Base-by-base conservation (phyloP, 2,113 vertebrate species). In the Urocynchramus pylzowi region DNA sequence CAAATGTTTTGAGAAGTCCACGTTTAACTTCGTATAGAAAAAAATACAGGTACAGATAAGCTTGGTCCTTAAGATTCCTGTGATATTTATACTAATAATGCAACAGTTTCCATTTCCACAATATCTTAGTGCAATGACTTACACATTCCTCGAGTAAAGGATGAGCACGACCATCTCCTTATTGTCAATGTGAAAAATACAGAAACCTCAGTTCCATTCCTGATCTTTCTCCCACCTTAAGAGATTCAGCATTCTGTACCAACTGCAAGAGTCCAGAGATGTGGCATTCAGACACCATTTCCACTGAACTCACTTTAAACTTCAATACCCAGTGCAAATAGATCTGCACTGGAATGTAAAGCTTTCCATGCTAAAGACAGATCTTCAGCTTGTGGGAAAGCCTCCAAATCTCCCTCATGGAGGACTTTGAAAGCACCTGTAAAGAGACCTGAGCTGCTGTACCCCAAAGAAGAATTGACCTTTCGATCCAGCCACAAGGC, bases 91-190 rank as follows among this genome's bases (percentile, higher is more conserved):
- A 45, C 3, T 49, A 85, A 75, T n/a, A 79, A 85, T 28, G 24
- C 26, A 82, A 63, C 7, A 33, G 8, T 47, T 94, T 44, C 13
- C 21, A n/a, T 63, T 75, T 84, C 69, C 1, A 1, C 33, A 75
- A 5, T 5, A 52, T 44, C 44, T 68, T 61, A 50, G 37, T 37
- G 19, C 31, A 75, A 7, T 20, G 16, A 33, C 12, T 68, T 54
- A 33, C 3, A 52, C 4, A 39, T 78, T 81, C 26, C 31, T 45
- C 1, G 3, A 31, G 31, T 7, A 10, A 91, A n/a, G n/a, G n/a
- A 53, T 6, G 13, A 64, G 19, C 20, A 22, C 0, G 0, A 49
- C 28, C 10, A n/a, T 28, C 22, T 65, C 60, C 5, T 1, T 7
- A 44, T 1, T n/a, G 21, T 4, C 83, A 57, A 14, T 3, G 18